Conservation (phyloP, 1,140 invertebrate genomes). For the Parapsyche elsis region DNA sequence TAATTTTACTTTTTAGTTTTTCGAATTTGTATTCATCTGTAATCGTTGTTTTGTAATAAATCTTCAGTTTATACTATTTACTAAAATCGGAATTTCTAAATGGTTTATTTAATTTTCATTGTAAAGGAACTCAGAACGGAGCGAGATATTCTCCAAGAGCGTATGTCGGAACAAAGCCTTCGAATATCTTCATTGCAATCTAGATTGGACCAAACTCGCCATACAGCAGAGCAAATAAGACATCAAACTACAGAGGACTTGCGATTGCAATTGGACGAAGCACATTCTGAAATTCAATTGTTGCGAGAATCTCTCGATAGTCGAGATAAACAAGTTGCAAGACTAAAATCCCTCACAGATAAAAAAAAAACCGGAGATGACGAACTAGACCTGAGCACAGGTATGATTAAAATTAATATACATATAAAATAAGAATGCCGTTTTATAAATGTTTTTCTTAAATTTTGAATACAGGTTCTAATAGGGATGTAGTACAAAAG, state of each 20-base stretch:
- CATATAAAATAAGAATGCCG: neutral
- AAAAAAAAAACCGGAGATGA: constrained; percentile 65
- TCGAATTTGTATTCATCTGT: neutral
- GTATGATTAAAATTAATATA: constrained; percentile 47
- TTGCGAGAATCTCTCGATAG: constrained; percentile 70
- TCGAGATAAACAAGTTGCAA: constrained; percentile 70
- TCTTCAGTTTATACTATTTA: neutral
- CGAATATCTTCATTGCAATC: constrained; percentile 82
- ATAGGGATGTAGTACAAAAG: constrained; percentile 67
- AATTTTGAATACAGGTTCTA: constrained; percentile 41
- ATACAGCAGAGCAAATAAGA: constrained; percentile 76
- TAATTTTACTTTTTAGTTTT: no score
- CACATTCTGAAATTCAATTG: constrained; percentile 68
- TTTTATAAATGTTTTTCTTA: constrained; percentile 22
- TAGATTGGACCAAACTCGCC: constrained; percentile 80
- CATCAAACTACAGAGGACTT: constrained; percentile 74
- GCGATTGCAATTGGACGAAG: constrained; percentile 75
- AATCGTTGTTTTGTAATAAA: neutral
- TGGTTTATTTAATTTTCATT: constrained; percentile 36
- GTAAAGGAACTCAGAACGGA: constrained; percentile 81
- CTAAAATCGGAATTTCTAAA: no score
- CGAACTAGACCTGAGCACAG: constrained; percentile 68
- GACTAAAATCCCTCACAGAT: constrained; percentile 63
- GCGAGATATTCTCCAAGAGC: constrained; percentile 81
- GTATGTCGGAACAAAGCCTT: constrained; percentile 81